Evolutionary conservation across 2,113 vertebrate species (phyloP), one percentile per base, ranked within the genome.

Genomic region (Phaethon lepturus): DNA sequence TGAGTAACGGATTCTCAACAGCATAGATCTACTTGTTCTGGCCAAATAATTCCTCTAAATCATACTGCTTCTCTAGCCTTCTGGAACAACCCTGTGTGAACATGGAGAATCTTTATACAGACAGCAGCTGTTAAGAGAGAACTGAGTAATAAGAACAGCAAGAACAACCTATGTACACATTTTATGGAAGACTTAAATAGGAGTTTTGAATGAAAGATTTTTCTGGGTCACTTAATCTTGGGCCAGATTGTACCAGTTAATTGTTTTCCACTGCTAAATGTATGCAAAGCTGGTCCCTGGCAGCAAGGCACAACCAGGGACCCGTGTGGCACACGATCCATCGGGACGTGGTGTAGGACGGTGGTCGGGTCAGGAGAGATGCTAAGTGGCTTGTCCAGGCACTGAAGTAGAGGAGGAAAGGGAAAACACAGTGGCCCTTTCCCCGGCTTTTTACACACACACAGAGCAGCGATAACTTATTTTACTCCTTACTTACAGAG

Each of bases 301-400:
- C 59, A 82, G 77, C 20, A 26, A 72, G 58, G 38, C 52, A 47
- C 62, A 20, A 4, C 7, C 76, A 69, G 40, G 25, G 47, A n/a
- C 33, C 45, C 1, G 0, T 17, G 49, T 3, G 33, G 56, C 68
- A 64, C 28, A 29, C 0, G 3, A 35, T 20, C 45, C 40, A 4
- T n/a, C 2, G 4, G 33, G 49, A 24, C 20, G 42, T 7, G 52
- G 6, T 44, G 16, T 16, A 47, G 31, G 44, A 42, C 1, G 11
- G 60, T 7, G 20, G 35, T 2, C 0, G 0, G 62, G 71, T 24
- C 58, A 79, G 47, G 62, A 83, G 29, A 73, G 44, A 31, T 23
- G 66, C 12, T 47, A 33, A 50, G 25, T 42, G 52, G 35, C 73
- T 84, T 62, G 38, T 31, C 56, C 52, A 62, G 49, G 42, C 67